A percentile compares a stretch with the other conserved stretches of the same genome.
These are phyloP conservation scores for Lagopus leucura DNA, from an alignment of 2,113 vertebrate species.

Conservation along the genomic window DNA sequence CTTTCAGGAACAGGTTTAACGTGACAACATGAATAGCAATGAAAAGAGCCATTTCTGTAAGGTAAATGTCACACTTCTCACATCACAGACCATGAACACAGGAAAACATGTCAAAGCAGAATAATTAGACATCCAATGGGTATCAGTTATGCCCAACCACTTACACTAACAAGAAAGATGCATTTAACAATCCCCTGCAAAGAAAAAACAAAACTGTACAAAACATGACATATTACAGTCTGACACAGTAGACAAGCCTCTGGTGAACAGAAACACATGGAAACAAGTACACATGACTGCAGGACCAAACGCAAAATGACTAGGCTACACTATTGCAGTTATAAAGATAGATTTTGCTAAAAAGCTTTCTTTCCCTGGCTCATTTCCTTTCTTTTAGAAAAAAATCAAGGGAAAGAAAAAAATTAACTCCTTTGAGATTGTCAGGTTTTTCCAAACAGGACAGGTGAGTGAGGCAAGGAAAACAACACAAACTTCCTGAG, in stretches of 20 bases:
- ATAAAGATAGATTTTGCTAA: background rate
- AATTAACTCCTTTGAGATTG: background rate
- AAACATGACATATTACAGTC: background rate
- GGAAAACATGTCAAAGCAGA: background rate
- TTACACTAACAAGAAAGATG: background rate
- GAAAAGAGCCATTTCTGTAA: background rate
- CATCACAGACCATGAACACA: background rate
- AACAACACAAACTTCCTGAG: background rate
- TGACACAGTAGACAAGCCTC: background rate
- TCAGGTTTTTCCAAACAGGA: background rate
- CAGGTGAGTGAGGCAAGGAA: background rate
- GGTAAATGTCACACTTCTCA: background rate
- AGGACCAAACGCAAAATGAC: background rate
- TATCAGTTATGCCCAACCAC: background rate
- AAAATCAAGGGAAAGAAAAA: background rate
- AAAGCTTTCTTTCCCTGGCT: background rate
- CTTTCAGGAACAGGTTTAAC: conserved; percentile 19
- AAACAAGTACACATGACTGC: background rate
- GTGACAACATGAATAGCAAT: background rate
- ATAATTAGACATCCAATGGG: background rate
- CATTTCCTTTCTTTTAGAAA: background rate
- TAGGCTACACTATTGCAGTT: background rate
- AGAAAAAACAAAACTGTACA: background rate
- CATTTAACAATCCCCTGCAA: background rate
- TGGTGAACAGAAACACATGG: background rate